A percentile compares a stretch with the other conserved stretches of the same genome.
These are phyloP conservation scores for Amblyteles armatorius DNA, from an alignment of 2,888 invertebrate genomes.

Conservation along the genomic window DNA sequence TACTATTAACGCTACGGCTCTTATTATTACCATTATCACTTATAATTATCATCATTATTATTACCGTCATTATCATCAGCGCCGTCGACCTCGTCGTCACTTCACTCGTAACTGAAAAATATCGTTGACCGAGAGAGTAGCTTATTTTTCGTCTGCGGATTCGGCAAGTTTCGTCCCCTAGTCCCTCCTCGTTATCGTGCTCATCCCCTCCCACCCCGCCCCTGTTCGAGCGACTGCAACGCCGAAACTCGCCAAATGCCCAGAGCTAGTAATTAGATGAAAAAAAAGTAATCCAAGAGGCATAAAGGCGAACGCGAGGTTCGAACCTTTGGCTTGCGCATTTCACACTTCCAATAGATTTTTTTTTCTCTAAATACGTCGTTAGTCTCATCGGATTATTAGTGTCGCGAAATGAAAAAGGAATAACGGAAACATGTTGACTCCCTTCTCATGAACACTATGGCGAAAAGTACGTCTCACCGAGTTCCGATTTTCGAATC, in stretches of 20 bases:
- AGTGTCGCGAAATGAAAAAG: slow-evolving; percentile 24
- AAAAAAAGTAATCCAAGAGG: slow-evolving; percentile 27
- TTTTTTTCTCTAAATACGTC: slow-evolving; percentile 47
- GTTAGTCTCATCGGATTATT: slow-evolving; percentile 40
- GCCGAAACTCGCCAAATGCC: slow-evolving; percentile 46
- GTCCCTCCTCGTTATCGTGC: slow-evolving; percentile 24
- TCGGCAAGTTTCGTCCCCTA: slow-evolving; percentile 44
- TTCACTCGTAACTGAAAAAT: slow-evolving; percentile 55
- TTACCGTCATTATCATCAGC: slow-evolving; percentile 64
- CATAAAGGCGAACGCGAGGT: slow-evolving; percentile 38
- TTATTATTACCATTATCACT: slow-evolving; percentile 74
- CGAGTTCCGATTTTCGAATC: slow-evolving; percentile 11
- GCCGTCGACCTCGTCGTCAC: slow-evolving; percentile 62
- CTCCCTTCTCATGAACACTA: slow-evolving; percentile 2
- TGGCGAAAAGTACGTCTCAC: slow-evolving; percentile 16
- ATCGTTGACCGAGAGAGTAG: slow-evolving; percentile 43
- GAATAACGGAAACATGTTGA: background rate
- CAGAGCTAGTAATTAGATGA: slow-evolving; percentile 17
- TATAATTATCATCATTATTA: slow-evolving; percentile 72
- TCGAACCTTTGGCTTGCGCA: slow-evolving; percentile 46
- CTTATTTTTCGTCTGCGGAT: slow-evolving; percentile 54
- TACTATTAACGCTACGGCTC: slow-evolving; percentile 72
- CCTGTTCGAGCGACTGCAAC: slow-evolving; percentile 23
- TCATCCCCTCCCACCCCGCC: background rate
- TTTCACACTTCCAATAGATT: slow-evolving; percentile 48